Conservation (phyloP, 2,888 invertebrate genomes). For the Aplocera efformata region DNA sequence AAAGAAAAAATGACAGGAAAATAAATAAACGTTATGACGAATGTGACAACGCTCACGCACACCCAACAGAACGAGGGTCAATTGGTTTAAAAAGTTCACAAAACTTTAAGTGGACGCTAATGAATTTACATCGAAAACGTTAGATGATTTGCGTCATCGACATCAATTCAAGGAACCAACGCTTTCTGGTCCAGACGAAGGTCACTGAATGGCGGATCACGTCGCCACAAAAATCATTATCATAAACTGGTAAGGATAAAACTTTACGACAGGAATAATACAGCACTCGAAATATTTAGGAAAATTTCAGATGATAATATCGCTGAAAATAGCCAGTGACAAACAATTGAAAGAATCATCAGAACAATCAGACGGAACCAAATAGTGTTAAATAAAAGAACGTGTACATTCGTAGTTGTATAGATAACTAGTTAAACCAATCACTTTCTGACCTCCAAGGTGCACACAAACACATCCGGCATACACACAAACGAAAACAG, state of each 20-base stretch:
- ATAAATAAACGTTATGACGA: conserved; percentile 9
- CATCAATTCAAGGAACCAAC: conserved; percentile 39
- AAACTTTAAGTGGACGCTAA: conserved; percentile 61
- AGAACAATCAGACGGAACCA: conserved; percentile 35
- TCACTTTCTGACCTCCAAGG: conserved; percentile 65
- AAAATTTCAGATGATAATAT: conserved; percentile 33
- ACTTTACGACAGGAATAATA: conserved; percentile 10
- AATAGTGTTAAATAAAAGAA: conserved; percentile 45
- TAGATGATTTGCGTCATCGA: conserved; percentile 61
- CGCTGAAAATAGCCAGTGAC: conserved; percentile 44
- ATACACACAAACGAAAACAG: conserved; percentile 41
- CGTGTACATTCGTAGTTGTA: conserved; percentile 31
- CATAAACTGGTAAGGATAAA: conserved; percentile 23
- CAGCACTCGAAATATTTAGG: conserved; percentile 3
- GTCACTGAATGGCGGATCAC: conserved; percentile 34
- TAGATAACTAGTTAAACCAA: conserved; percentile 37
- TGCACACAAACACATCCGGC: conserved; percentile 46
- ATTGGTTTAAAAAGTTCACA: conserved; percentile 62
- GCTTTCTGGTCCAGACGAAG: conserved; percentile 30
- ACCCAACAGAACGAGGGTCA: conserved; percentile 57
- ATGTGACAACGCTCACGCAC: conserved; percentile 53
- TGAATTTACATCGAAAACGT: conserved; percentile 58
- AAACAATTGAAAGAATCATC: conserved; percentile 35
- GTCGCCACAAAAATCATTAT: conserved; percentile 18
- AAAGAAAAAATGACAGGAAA: conserved; percentile 7